Percentiles rank a stretch among this genome's conserved stretches.
phyloP scores from a whole-genome alignment of 2,888 invertebrate genomes.

The Rutpela maculata region DNA sequence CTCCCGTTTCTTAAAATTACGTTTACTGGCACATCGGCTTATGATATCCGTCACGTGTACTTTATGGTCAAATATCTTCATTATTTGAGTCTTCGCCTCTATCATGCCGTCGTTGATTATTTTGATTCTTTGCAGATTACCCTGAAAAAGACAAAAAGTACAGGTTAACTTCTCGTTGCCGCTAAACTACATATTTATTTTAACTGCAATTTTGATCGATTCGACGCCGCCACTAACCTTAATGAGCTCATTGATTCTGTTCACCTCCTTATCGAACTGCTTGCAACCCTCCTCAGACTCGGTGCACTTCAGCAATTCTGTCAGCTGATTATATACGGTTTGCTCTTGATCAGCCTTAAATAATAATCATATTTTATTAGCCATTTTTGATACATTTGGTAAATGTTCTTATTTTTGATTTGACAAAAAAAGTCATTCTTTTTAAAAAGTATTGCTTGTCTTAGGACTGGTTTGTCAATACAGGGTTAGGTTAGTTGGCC shows the following conservation, averaged over 20 bases:
- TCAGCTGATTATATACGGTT: slow-evolving; percentile 72
- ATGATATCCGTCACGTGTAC: slow-evolving; percentile 92
- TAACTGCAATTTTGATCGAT: not conserved
- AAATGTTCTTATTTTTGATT: too few species aligned
- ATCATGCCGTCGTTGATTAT: slow-evolving; percentile 93
- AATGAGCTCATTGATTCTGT: slow-evolving; percentile 78
- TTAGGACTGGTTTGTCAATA: too few species aligned
- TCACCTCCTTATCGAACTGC: slow-evolving; percentile 70
- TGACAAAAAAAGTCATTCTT: too few species aligned
- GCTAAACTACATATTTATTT: not conserved
- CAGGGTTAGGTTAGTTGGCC: too few species aligned
- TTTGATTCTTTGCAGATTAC: slow-evolving; percentile 95
- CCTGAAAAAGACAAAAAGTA: slow-evolving; percentile 77
- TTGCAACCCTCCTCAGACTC: slow-evolving; percentile 69
- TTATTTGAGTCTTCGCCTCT: slow-evolving; percentile 91
- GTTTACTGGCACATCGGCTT: slow-evolving; percentile 92
- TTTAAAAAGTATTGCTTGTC: too few species aligned
- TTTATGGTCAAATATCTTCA: slow-evolving; percentile 94
- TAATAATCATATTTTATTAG: too few species aligned
- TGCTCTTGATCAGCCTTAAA: slow-evolving; percentile 76
- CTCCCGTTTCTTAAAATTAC: slow-evolving; percentile 94
- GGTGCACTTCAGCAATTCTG: slow-evolving; percentile 70
- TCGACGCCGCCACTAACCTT: slow-evolving; percentile 73
- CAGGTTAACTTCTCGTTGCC: too few species aligned
- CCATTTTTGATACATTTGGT: too few species aligned